These are phyloP conservation scores for Lumbricus terrestris DNA, from an alignment of 2,888 invertebrate species.

Conservation along the genomic window DNA sequence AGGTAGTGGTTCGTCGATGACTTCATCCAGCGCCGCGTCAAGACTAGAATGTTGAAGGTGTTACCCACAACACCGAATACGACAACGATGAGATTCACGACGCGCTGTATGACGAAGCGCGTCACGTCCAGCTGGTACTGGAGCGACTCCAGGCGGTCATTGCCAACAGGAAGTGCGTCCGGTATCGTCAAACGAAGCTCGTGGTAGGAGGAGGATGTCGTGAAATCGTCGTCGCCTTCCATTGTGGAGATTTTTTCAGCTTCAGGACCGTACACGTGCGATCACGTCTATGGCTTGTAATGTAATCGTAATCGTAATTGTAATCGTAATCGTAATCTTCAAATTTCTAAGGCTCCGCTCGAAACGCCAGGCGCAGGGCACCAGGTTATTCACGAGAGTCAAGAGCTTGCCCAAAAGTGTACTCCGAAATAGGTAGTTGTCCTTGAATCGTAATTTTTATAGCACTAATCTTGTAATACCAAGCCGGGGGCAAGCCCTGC, in stretches of 20 bases:
- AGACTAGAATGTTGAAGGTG: slow-evolving; percentile 52
- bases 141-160: not conserved
- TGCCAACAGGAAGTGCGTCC: not conserved
- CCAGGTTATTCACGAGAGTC: too few species aligned
- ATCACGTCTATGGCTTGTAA: not conserved
- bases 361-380: too few species aligned
- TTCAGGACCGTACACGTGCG: not conserved
- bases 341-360: too few species aligned
- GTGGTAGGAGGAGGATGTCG: not conserved
- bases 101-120: slow-evolving; percentile 45
- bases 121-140: slow-evolving; percentile 25
- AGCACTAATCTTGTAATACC: too few species aligned
- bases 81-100: slow-evolving; percentile 49
- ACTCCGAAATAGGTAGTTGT: too few species aligned
- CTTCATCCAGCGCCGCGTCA: slow-evolving; percentile 53
- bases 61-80: slow-evolving; percentile 52
- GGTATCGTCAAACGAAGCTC: not conserved
- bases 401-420: too few species aligned
- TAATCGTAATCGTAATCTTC: too few species aligned
- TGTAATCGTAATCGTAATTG: too few species aligned
- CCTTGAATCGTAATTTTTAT: not conserved
- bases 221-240: not conserved
- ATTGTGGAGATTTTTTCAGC: too few species aligned
- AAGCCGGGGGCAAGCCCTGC: too few species aligned
- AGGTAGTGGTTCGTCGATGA: slow-evolving; percentile 64